Evolutionary conservation across 2,888 invertebrate species (phyloP).

Genomic region (Latrodectus elegans): DNA sequence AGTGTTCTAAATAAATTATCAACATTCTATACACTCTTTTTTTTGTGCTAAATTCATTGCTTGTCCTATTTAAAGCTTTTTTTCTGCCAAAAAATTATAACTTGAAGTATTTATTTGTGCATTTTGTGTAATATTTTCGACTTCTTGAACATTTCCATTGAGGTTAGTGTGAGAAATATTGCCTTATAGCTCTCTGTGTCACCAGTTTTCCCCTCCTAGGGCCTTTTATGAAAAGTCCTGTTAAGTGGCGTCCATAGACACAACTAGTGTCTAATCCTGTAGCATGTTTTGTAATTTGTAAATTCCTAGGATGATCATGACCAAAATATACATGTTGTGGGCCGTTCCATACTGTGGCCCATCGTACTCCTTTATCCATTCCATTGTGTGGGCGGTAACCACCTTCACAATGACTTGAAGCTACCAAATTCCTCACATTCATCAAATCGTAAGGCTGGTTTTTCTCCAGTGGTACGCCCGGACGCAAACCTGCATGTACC

Average conservation of each 20-base stretch:
- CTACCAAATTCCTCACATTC: slow-evolving; percentile 74
- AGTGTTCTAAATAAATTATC: no score
- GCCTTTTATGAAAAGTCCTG: slow-evolving; percentile 72
- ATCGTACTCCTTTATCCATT: slow-evolving; percentile 72
- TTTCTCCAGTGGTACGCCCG: slow-evolving; percentile 72
- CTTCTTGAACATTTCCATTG: not conserved
- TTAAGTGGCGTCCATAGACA: slow-evolving; percentile 74
- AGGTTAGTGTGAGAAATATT: not conserved
- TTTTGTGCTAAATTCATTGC: no score
- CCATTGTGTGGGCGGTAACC: slow-evolving; percentile 69
- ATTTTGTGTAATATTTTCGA: no score
- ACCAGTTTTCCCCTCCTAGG: slow-evolving; percentile 63
- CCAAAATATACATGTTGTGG: slow-evolving; percentile 75
- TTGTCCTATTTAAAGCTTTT: no score
- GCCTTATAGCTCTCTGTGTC: slow-evolving; percentile 39
- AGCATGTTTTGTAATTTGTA: slow-evolving; percentile 73
- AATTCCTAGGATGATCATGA: slow-evolving; percentile 74
- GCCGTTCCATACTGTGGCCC: slow-evolving; percentile 75
- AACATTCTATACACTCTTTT: no score
- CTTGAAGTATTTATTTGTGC: no score
- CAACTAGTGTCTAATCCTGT: slow-evolving; percentile 76
- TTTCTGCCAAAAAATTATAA: no score
- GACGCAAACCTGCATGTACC: slow-evolving; percentile 75
- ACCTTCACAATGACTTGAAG: slow-evolving; percentile 59
- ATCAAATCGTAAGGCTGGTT: slow-evolving; percentile 73